Evolutionary conservation across 2,888 invertebrate genomes (phyloP), one percentile per base, ranked within the genome.

Genomic region (Eristalis intricaria): DNA sequence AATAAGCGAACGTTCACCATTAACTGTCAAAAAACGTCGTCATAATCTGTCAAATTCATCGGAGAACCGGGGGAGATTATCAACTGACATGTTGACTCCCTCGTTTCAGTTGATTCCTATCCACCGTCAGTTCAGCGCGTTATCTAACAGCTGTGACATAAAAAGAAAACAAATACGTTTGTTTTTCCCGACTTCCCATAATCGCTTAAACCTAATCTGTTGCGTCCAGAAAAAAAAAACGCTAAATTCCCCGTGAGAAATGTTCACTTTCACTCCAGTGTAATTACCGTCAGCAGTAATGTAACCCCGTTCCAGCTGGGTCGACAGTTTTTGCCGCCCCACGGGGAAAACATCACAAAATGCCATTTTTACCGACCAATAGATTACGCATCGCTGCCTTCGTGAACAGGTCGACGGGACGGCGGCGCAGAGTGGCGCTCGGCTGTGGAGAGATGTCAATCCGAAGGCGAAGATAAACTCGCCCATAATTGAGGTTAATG

Each of bases 181-280:
- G 19, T 50, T 8, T n/a, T 50, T 50, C 8, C 50, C 8, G 19
- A 19, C 19, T 19, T 50, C 19, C n/a, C 19, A 50, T 19, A 50
- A 50, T 19, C 50, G 19, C 19, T 19, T 19, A 5, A 4, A n/a
- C 13, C 13, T 43, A 50, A 50, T 50, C 50, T 19, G 5, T 7
- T 50, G 50, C n/a, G 50, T 7, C 50, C 19, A 50, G 19, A 50
- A 15, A n/a, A 65, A 10, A 61, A 66, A 76, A 76, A 66, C 66
- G 19, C 11, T 29, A 19, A 15, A 40, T 66, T 76, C 66, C 56
- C 40, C 38, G 58, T 32, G 40, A 26, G 26, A 56, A 60, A 58
- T 68, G 58, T 66, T 66, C 60, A 76, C 75, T 76, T 76, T 76
- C 75, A 76, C 75, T 66, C 26, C 29, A 22, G 26, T 19, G 40